Conservation (phyloP, 2,113 vertebrate genomes). For the Cercopithecus mona region DNA sequence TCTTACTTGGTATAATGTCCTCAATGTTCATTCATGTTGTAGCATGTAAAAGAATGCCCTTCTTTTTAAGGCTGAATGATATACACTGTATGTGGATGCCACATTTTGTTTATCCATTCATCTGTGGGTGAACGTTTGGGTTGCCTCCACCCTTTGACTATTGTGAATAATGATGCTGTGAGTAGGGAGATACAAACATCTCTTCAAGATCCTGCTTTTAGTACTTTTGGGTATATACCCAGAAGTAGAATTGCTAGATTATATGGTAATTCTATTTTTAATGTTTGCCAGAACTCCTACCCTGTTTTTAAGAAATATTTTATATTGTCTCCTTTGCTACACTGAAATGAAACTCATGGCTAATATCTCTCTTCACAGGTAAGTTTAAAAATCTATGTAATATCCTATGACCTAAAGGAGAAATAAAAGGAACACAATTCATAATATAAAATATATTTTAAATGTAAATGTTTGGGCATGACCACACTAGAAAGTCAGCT, state of each 20-base stretch:
- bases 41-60: neutral
- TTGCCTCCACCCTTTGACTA: neutral
- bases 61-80: neutral
- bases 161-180: neutral
- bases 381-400: neutral
- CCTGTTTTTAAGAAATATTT: neutral
- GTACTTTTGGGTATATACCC: neutral
- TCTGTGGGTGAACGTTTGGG: neutral
- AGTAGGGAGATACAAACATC: neutral
- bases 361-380: neutral
- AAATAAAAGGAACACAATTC: constrained; percentile 7
- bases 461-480: neutral
- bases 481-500: neutral
- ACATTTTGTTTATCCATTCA: neutral
- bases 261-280: neutral
- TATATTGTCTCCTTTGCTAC: neutral
- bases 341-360: constrained; percentile 25
- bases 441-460: constrained; percentile 36
- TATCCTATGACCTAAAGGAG: neutral
- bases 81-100: neutral
- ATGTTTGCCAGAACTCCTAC: neutral
- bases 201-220: neutral
- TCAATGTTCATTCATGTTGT: neutral
- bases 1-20: neutral
- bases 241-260: neutral